A percentile compares a stretch with the other conserved stretches of the same genome.
Conservation (phyloP, 2,888 invertebrate species). For the Epistrophe grossulariae region DNA sequence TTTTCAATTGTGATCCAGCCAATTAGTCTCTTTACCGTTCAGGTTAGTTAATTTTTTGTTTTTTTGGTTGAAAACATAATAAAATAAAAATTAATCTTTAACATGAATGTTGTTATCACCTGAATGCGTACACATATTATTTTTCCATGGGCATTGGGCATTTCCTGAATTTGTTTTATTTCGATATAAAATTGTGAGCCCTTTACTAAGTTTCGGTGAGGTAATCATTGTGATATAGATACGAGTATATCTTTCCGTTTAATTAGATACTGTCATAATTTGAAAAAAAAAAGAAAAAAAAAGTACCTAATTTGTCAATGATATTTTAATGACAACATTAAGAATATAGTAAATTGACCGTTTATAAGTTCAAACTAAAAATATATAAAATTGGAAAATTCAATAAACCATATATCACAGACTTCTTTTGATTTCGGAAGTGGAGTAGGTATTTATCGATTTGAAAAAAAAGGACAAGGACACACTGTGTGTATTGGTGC, state of each 20-base stretch:
- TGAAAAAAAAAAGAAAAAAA: background rate
- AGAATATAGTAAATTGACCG: conserved; percentile 14
- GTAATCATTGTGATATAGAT: conserved; percentile 46
- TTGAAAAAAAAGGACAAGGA: conserved; percentile 58
- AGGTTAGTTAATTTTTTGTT: conserved; percentile 61
- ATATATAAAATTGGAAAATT: conserved; percentile 57
- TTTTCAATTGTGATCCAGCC: conserved; percentile 31
- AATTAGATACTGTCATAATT: background rate
- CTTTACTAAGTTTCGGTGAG: conserved; percentile 31
- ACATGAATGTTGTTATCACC: conserved; percentile 12
- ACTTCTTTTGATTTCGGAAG: conserved; percentile 25
- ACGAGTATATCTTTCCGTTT: background rate
- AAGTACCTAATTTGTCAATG: conserved; percentile 8
- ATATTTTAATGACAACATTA: conserved; percentile 4
- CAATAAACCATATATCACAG: conserved; percentile 49
- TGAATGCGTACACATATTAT: conserved; percentile 48
- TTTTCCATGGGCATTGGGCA: conserved; percentile 57
- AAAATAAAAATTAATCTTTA: conserved; percentile 35
- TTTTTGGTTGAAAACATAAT: conserved; percentile 25
- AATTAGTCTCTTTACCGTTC: conserved; percentile 54
- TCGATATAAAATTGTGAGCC: background rate
- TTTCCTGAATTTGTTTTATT: conserved; percentile 38
- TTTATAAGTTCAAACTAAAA: conserved; percentile 9
- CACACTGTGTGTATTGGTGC: conserved; percentile 22
- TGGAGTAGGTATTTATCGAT: conserved; percentile 66